Evolutionary conservation across 2,797 vertebrate genomes (phyloP), one percentile per base, ranked within the genome.

Genomic region (Mormyrops boulengeri): DNA sequence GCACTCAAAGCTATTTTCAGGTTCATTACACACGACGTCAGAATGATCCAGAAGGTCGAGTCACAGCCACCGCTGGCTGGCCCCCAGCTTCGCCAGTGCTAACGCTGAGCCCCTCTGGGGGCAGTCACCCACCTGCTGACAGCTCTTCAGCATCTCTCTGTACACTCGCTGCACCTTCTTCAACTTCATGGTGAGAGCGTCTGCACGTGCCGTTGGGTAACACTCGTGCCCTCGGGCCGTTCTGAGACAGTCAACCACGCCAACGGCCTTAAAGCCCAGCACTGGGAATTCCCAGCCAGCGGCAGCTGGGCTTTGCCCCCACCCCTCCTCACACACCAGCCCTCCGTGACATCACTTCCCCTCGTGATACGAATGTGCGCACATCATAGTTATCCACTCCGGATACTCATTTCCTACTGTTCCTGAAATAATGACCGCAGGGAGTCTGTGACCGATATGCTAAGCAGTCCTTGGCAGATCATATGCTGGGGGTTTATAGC

Each of bases 111-210:
- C 34, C 34, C 38, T 91, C 38, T 73, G 89, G 91, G 19, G 89
- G 19, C 8, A 0, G 82, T 87, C 86, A 91, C 95, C 92, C 90
- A 96, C 96, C 95, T 96, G 95, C 84, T 95, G 94, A 92, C 95
- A 96, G 94, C 95, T 96, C 91, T 90, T 96, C 95, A 95, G 96
- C 91, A 94, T 89, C 89, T 95, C 94, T 92, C 92, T 94, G 91
- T 95, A 96, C 14, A 95, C 93, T 89, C 90, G 90, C 92, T 95
- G 93, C 93, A 95, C 90, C 88, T 95, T 95, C 93, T 96, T 95
- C 90, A 96, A 94, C 94, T 95, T 97, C 96, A 97, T 97, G 93
- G 50, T 87, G 90, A 66, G 38, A 22, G 89, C 89, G 38, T 19
- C 53, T 52, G 47, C 22, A 60, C 89, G 53, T n/a, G 47, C 38